Evolutionary conservation across 37 sponge, comb jelly and placozoan genomes (phyloP), one percentile per base, ranked within the genome.

Genomic region (Corticium candelabrum): DNA sequence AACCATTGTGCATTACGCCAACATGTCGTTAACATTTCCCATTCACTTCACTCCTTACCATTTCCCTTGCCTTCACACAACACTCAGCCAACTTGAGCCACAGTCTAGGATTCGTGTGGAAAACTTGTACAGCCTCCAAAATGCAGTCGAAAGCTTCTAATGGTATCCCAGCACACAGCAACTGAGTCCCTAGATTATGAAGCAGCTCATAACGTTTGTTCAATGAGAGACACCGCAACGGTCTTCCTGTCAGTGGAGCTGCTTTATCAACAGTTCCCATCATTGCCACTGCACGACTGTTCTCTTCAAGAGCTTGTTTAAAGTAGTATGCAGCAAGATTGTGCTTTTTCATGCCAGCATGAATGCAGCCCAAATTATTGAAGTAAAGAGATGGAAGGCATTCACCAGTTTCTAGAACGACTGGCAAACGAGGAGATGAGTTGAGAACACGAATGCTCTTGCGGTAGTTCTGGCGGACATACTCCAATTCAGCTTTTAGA

Each of bases 41-140:
- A 11, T 50, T 21, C 62, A 27, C 62, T 50, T 27, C 21, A 50
- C 11, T n/a, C 62, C 11, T 50, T 21, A 50, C 62, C 21, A 27
- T 50, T 50, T 50, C 15, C 21, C 11, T 50, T 27, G 62, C 62
- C 21, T 21, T 11, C 11, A 50, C 85, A 69, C 90, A 94, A 15
- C 91, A 82, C 84, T 97, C 99, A 37, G 99, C 99, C 30, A 97
- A 80, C 33, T 95, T 75, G 29, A 94, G 85, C 99, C 99, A 97
- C 40, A 94, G 83, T 5, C 85, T 85, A 15, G 99, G 95, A 72
- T 94, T 94, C 35, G 90, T 75, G 75, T 91, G 88, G 85, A 81
- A 94, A 40, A 91, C 99, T 37, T 91, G 92, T 2, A 89, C 92
- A 3, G 89, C 90, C 67, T 89, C 88, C 76, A 94, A 74, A 39